Evolutionary conservation across 2,113 vertebrate species (phyloP), one percentile per base, ranked within the genome.

Genomic region (Pogona vitticeps): DNA sequence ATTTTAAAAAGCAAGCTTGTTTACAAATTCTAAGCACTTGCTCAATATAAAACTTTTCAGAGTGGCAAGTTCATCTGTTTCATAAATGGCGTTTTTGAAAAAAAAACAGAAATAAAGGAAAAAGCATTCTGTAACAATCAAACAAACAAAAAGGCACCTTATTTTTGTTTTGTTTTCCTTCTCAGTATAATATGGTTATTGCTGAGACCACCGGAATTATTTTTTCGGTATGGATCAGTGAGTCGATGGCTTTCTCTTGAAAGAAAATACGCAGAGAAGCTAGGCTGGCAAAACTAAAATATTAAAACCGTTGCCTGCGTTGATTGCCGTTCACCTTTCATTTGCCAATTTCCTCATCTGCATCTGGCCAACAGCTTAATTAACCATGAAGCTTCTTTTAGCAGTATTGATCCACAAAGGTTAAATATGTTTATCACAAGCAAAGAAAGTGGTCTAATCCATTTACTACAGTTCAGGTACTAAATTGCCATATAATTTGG

Each of bases 351-450:
- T 89, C 89, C 89, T 91, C 93, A 90, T 92, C 90, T 80, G 85
- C 90, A 78, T 76, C 86, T 79, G 84, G 79, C 82, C 77, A 72
- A 91, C 92, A 90, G 92, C 91, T 92, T 94, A 94, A 93, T 91
- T 93, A 91, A 94, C 91, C 90, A 92, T 20, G 18, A 82, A 84
- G 82, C 83, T 90, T 63, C 59, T 92, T 95, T 89, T 94, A 93
- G 90, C 92, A 87, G 40, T 82, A 94, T 95, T 33, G 92, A 95
- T 92, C 40, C 63, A 83, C 77, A 77, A 81, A 93, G 93, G 92
- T 94, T 93, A 94, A 94, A 93, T 92, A 88, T 90, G 90, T 93
- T 94, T 94, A 93, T 94, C 92, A 94, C 91, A 91, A 93, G 91
- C 93, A 94, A 94, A 93, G 40, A 67, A 81, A 68, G 63, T 88